Conservation (phyloP, 2,888 invertebrate species). For the Limenitis camilla region DNA sequence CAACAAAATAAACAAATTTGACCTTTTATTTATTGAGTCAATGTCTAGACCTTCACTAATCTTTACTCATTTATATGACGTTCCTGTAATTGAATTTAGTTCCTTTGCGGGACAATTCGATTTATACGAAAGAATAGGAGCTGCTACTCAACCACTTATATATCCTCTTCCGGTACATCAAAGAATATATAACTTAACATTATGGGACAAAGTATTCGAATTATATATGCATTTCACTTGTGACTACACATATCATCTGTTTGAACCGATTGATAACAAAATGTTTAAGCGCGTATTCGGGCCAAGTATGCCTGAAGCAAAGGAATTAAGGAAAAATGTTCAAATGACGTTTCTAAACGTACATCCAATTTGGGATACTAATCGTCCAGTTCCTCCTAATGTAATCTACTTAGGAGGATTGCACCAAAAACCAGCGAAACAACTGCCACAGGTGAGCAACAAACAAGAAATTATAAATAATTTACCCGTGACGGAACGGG, state of each 20-base stretch:
- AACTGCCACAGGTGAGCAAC: constrained; percentile 45
- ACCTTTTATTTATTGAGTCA: constrained; percentile 35
- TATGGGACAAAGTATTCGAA: constrained; percentile 31
- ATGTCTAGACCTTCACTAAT: constrained; percentile 23
- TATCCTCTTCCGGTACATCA: constrained; percentile 25
- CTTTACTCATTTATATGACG: constrained; percentile 31
- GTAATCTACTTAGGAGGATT: constrained; percentile 47
- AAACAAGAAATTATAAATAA: too few species aligned
- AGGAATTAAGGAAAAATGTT: constrained; percentile 30
- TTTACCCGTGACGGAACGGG: too few species aligned
- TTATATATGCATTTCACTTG: constrained; percentile 11
- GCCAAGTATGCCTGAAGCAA: constrained; percentile 21
- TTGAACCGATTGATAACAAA: constrained; percentile 3
- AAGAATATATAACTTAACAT: constrained; percentile 29
- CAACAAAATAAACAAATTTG: constrained; percentile 27
- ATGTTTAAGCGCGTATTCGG: constrained; percentile 26
- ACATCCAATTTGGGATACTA: constrained; percentile 39
- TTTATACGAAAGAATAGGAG: constrained; percentile 25
- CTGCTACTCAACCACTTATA: constrained; percentile 26
- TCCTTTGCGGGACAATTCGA: constrained; percentile 29
- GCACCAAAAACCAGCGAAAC: constrained; percentile 37
- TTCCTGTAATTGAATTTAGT: constrained; percentile 33
- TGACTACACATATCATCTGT: background rate
- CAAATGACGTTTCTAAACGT: constrained; percentile 48
- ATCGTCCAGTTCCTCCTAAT: constrained; percentile 47